Evolutionary conservation across 2,797 vertebrate species (phyloP).

Genomic region (Coccyzus lansbergi): DNA sequence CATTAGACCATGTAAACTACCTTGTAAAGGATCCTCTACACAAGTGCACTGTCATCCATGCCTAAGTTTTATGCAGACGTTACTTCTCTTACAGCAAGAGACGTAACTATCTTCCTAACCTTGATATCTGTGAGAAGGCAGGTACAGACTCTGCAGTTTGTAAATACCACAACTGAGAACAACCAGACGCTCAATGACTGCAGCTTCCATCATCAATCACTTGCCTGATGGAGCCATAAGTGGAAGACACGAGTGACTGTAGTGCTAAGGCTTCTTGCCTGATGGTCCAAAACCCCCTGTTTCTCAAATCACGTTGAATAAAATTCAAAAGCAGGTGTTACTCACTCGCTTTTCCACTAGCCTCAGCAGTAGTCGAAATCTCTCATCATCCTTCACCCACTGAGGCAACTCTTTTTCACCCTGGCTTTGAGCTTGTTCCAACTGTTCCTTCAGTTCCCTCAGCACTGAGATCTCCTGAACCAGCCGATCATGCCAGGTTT

Average conservation of each 20-base stretch:
- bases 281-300: background rate
- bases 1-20: no score
- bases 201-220: background rate
- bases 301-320: background rate
- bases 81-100: background rate
- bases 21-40: background rate
- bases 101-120: background rate
- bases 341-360: constrained; percentile 91
- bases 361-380: constrained; percentile 88
- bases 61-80: background rate
- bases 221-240: background rate
- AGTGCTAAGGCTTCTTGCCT: background rate
- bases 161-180: background rate
- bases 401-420: constrained; percentile 87
- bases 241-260: background rate
- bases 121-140: background rate
- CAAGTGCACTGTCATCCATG: background rate
- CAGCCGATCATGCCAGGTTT: constrained; percentile 89
- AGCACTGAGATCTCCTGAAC: constrained; percentile 89
- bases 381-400: constrained; percentile 89
- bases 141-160: background rate
- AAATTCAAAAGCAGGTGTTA: background rate
- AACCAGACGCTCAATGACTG: background rate
- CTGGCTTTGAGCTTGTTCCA: constrained; percentile 88
- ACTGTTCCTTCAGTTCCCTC: constrained; percentile 88